Evolutionary conservation across 2,888 invertebrate species (phyloP), one percentile per base, ranked within the genome.

Genomic region (Hoplodrina blanda): DNA sequence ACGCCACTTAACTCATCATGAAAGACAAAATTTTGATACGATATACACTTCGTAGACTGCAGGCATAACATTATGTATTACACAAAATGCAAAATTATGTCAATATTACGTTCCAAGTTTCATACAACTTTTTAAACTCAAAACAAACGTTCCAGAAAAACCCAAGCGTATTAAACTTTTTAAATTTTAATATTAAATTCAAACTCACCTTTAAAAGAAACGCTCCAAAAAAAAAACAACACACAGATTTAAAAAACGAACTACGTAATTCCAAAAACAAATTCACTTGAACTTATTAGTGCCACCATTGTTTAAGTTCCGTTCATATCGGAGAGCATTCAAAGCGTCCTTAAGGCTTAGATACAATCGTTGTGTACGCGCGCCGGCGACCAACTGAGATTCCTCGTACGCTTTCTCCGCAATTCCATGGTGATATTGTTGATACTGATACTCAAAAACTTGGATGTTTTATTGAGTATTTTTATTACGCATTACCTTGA

Each of bases 231-330:
- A 41, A 52, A 33, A 25, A 50, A 46, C n/a, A n/a, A n/a, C n/a
- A n/a, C 65, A 76, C 76, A 20, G 5, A n/a, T 53, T 19, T 4
- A 44, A 60, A 49, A 61, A 56, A 55, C 19, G 13, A 66, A 41
- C 33, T 62, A 62, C 2, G 63, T 55, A 13, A 66, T 56, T 46
- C 54, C 66, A 61, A 76, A 63, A 49, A 61, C 54, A 76, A 79
- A 67, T 61, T 62, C 84, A 76, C 76, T 72, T 37, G 33, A 62
- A 69, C 44, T 65, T 55, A 54, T 54, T 20, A 63, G 33, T 63
- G 46, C 15, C 68, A 70, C 33, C 76, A 82, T 84, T 81, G 82
- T 82, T 74, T 73, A 37, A 69, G 73, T 76, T 76, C 41, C 54
- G 53, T 64, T 61, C 55, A 57, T 71, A 61, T 64, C 68, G 66